A percentile compares a stretch with the other conserved stretches of the same genome.
phyloP scores from a whole-genome alignment of 2,797 vertebrate genomes.

The Knipowitschia caucasica region DNA sequence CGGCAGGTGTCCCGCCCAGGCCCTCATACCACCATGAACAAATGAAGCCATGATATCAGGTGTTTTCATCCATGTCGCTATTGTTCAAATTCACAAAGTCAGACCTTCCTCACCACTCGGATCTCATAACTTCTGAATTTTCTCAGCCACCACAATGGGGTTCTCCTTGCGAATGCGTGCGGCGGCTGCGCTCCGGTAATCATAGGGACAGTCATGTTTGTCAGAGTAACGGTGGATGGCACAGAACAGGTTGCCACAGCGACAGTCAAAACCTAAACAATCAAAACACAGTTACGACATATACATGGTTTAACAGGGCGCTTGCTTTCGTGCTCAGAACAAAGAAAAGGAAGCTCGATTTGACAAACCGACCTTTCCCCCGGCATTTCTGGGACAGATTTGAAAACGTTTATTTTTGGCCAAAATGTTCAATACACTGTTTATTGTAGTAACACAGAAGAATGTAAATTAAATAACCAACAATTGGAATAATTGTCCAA shows the following conservation, averaged over 20 bases:
- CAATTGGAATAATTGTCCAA: no score
- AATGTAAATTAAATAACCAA: no score
- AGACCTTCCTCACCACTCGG: slow-evolving; percentile 42
- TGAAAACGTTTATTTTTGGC: no score
- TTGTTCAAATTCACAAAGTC: slow-evolving; percentile 71
- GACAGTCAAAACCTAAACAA: slow-evolving; percentile 85
- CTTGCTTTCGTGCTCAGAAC: not conserved
- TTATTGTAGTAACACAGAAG: no score
- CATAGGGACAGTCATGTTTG: slow-evolving; percentile 88
- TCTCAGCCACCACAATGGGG: slow-evolving; percentile 87
- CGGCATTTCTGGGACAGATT: no score
- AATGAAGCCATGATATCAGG: slow-evolving; percentile 73
- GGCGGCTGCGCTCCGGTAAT: slow-evolving; percentile 86
- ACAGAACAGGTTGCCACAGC: slow-evolving; percentile 90
- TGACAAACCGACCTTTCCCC: no score
- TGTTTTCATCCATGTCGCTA: slow-evolving; percentile 65
- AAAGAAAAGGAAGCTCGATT: not conserved
- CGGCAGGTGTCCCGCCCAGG: slow-evolving; percentile 56
- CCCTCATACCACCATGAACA: slow-evolving; percentile 67
- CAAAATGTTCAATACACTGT: no score
- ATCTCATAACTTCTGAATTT: slow-evolving; percentile 92
- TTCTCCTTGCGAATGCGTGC: slow-evolving; percentile 91
- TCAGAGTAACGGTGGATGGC: slow-evolving; percentile 89
- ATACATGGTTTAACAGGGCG: not conserved
- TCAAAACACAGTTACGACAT: slow-evolving; percentile 1